Evolutionary conservation across 2,888 invertebrate genomes (phyloP).

Genomic region (Axea sp.): DNA sequence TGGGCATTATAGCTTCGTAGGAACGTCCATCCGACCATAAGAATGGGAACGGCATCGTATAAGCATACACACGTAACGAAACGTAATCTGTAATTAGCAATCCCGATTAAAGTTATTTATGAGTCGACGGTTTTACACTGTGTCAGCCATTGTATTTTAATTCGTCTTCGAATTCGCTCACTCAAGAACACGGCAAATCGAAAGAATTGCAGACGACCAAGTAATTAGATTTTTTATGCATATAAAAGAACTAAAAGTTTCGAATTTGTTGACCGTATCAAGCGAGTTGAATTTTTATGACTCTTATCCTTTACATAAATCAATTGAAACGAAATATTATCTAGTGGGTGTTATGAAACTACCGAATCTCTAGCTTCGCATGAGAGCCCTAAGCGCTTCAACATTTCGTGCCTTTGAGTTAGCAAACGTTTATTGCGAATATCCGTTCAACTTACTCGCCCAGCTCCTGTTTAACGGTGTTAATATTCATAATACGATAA

Average conservation of each 20-base stretch:
- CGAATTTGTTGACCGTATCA: constrained; percentile 31
- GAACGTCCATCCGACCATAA: constrained; percentile 67
- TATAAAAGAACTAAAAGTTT: constrained; percentile 48
- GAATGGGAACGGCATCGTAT: constrained; percentile 73
- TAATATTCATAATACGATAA: constrained; percentile 49
- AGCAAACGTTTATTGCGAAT: constrained; percentile 46
- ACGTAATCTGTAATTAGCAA: constrained; percentile 79
- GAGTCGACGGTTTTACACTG: constrained; percentile 75
- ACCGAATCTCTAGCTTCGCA: constrained; percentile 47
- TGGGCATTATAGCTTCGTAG: constrained; percentile 63
- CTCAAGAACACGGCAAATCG: constrained; percentile 54
- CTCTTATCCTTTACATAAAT: constrained; percentile 34
- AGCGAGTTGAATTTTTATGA: constrained; percentile 11
- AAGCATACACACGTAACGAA: constrained; percentile 73
- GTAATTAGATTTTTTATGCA: constrained; percentile 24
- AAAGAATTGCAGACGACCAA: constrained; percentile 33
- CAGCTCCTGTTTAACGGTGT: constrained; percentile 27
- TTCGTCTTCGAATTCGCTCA: constrained; percentile 65
- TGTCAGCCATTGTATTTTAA: constrained; percentile 79
- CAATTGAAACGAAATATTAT: constrained; percentile 40
- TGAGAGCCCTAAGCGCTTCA: constrained; percentile 36
- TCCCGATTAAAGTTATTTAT: constrained; percentile 79
- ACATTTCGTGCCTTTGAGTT: constrained; percentile 35
- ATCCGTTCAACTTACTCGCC: constrained; percentile 52
- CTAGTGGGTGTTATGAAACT: constrained; percentile 36